Conservation (phyloP, 2,888 invertebrate species). For the Embidobia sp. region DNA sequence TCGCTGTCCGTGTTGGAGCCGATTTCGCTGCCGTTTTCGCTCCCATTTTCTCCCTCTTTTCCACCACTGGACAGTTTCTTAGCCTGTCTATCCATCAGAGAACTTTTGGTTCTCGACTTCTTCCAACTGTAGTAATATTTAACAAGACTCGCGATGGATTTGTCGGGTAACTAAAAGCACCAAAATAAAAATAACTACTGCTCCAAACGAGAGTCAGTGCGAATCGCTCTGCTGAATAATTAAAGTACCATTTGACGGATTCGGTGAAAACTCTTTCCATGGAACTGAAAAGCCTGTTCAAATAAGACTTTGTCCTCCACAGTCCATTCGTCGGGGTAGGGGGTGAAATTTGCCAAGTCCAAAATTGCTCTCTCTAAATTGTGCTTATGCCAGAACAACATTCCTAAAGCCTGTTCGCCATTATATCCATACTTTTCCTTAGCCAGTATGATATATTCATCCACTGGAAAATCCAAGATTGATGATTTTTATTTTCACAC, state of each 20-base stretch:
- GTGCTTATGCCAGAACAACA: conserved; percentile 99
- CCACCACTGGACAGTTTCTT: conserved; percentile 86
- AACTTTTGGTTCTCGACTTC: conserved; percentile 94
- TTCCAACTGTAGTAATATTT: conserved; percentile 99
- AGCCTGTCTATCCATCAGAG: conserved; percentile 94
- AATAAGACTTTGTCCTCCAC: conserved; percentile 98
- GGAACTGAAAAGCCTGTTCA: conserved; percentile 98
- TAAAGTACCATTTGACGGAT: conserved; percentile 95
- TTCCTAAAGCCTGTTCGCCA: conserved; percentile 97
- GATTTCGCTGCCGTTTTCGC: conserved; percentile 92
- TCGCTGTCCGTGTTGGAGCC: conserved; percentile 94
- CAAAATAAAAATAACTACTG: conserved; percentile 59
- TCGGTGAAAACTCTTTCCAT: conserved; percentile 98
- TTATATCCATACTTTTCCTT: conserved; percentile 99
- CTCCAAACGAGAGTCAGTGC: too few relatives aligned
- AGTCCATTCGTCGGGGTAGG: conserved; percentile 99
- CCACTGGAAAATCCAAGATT: conserved; percentile 88
- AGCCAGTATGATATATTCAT: conserved; percentile 95
- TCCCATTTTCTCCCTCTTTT: conserved; percentile 87
- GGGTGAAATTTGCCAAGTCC: conserved; percentile 97
- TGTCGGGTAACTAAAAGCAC: conserved; percentile 98
- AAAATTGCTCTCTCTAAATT: conserved; percentile 95
- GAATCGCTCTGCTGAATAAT: too few relatives aligned
- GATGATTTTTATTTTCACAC: background rate
- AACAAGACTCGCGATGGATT: conserved; percentile 96